These are phyloP conservation scores for Ceyx cyanopectus DNA, from an alignment of 2,113 vertebrate genomes.

Conservation along the genomic window DNA sequence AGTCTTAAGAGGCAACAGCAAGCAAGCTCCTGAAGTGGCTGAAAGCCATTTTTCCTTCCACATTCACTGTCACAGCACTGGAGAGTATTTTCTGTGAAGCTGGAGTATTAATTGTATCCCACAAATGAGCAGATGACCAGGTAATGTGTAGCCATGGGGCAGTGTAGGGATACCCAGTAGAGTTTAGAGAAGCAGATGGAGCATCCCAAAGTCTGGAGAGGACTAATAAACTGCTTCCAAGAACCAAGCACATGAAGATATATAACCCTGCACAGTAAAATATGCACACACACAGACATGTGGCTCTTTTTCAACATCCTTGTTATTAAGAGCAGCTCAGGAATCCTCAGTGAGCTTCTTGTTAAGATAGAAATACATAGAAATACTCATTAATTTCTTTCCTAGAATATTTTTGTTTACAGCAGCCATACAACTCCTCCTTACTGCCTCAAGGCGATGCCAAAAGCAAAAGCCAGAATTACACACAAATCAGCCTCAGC, in stretches of 20 bases:
- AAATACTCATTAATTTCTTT: neutral
- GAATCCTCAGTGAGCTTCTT: neutral
- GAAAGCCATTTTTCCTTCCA: conserved; percentile 1
- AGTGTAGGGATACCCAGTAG: neutral
- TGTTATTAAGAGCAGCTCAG: neutral
- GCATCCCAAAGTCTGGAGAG: neutral
- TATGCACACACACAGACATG: neutral
- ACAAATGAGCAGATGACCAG: neutral
- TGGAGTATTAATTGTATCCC: neutral
- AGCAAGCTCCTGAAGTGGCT: neutral
- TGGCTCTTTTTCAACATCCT: neutral
- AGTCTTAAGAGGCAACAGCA: neutral
- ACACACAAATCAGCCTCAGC: neutral
- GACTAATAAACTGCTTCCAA: neutral
- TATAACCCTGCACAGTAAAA: neutral
- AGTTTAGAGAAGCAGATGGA: neutral
- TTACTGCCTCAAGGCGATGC: neutral
- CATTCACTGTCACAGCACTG: neutral
- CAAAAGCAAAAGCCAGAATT: conserved; percentile 6
- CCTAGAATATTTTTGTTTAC: neutral
- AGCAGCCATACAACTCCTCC: neutral
- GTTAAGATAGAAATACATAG: neutral
- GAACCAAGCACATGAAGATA: neutral
- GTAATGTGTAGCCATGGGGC: neutral
- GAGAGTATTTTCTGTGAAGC: neutral